Conservation (phyloP, 2,113 vertebrate species). For the Otis tarda region DNA sequence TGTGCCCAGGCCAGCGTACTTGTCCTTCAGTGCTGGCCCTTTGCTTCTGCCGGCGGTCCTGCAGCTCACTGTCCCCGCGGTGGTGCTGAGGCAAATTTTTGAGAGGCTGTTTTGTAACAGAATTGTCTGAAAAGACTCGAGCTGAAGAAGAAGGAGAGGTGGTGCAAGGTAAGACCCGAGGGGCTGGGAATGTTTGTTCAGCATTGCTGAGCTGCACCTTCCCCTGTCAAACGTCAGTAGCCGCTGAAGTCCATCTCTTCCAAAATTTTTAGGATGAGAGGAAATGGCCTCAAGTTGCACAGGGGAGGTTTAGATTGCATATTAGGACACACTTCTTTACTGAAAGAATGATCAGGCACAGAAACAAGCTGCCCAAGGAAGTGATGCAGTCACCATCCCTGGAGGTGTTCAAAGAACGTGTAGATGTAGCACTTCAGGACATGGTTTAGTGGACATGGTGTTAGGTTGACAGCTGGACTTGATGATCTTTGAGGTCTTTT, state of each 20-base stretch:
- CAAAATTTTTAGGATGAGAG: neutral
- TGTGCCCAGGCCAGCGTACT: neutral
- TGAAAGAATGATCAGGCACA: no score
- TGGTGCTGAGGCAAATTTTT: neutral
- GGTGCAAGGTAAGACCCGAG: no score
- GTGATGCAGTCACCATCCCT: no score
- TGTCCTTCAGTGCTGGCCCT: neutral
- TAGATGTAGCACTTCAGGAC: no score
- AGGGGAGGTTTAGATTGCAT: no score
- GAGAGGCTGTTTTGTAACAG: neutral
- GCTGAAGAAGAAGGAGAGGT: neutral
- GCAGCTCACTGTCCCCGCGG: neutral
- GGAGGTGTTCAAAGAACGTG: no score
- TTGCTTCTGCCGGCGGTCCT: accelerated
- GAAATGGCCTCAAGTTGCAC: no score
- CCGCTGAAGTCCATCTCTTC: neutral
- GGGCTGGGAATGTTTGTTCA: accelerated
- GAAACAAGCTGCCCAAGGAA: no score
- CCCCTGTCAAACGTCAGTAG: accelerated
- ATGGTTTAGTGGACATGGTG: no score
- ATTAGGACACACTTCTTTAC: no score
- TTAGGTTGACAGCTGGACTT: no score
- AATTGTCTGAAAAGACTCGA: neutral
- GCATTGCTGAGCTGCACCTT: neutral
- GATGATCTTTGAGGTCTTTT: no score